Percentiles rank a stretch among this genome's conserved stretches.
phyloP scores from a whole-genome alignment of 2,797 vertebrate species.

The Tauraco hartlaubi region DNA sequence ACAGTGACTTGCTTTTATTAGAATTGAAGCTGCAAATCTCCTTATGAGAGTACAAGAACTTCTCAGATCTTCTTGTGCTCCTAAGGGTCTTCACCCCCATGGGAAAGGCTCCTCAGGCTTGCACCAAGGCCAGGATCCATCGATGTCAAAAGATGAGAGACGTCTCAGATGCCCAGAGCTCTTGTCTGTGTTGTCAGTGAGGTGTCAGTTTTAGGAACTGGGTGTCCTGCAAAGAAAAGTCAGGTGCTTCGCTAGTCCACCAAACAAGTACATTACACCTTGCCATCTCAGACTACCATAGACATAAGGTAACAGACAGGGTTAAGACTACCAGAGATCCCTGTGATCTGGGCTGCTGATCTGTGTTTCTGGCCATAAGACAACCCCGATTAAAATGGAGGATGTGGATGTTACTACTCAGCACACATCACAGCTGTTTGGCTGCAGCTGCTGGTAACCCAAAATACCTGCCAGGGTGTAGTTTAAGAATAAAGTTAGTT shows the following conservation, averaged over 20 bases:
- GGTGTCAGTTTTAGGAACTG: constrained; percentile 19
- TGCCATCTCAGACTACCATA: not conserved
- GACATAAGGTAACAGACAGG: no score
- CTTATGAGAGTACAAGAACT: not conserved
- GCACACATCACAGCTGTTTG: not conserved
- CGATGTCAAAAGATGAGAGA: not conserved
- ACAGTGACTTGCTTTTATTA: constrained; percentile 50
- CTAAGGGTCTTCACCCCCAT: not conserved
- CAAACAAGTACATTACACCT: not conserved
- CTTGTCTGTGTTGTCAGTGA: not conserved
- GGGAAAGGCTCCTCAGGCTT: not conserved
- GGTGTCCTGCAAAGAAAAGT: constrained; percentile 17
- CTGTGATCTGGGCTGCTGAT: not conserved
- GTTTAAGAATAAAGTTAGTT: not conserved
- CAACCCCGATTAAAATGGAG: not conserved
- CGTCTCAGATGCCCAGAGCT: not conserved
- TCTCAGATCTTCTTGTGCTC: not conserved
- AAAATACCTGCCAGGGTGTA: not conserved
- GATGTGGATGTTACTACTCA: not conserved
- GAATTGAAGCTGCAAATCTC: constrained; percentile 2
- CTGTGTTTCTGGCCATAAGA: not conserved
- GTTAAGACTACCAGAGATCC: not conserved
- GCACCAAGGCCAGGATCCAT: not conserved
- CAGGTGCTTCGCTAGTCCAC: not conserved
- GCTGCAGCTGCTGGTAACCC: not conserved